Evolutionary conservation across 2,888 invertebrate species (phyloP).

Genomic region (Nephrocerus scutellatus): DNA sequence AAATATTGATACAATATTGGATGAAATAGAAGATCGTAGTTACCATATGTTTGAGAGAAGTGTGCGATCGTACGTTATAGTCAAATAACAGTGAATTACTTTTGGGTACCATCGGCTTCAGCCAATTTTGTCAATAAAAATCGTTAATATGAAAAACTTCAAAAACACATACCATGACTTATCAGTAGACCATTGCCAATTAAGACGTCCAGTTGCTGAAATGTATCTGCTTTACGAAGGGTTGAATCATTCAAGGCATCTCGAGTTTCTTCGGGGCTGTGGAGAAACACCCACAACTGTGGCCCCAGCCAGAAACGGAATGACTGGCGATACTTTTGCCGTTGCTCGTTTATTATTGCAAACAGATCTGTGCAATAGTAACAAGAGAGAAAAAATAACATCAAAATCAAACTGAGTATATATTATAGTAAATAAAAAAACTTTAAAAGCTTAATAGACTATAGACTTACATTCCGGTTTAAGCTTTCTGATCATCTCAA

Average conservation of each 20-base stretch:
- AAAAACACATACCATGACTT: slow-evolving; percentile 32
- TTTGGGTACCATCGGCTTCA: no score
- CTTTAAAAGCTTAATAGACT: neutral
- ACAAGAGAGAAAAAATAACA: neutral
- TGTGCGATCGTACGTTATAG: no score
- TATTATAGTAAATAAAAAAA: neutral
- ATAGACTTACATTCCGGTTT: slow-evolving; percentile 37
- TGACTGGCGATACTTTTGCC: slow-evolving; percentile 31
- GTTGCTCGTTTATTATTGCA: slow-evolving; percentile 30
- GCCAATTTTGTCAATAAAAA: slow-evolving; percentile 1
- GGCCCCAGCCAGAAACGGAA: slow-evolving; percentile 43
- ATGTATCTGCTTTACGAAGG: slow-evolving; percentile 35
- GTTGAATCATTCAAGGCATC: slow-evolving; percentile 37
- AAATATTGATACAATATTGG: no score
- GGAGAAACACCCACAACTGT: slow-evolving; percentile 41
- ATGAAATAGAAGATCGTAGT: no score
- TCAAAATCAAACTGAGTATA: neutral
- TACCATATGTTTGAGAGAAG: no score
- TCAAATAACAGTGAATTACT: no score
- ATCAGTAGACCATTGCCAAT: slow-evolving; percentile 42
- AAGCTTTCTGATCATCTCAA: slow-evolving; percentile 39
- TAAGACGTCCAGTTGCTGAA: slow-evolving; percentile 34
- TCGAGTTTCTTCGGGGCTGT: slow-evolving; percentile 37
- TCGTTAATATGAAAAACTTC: neutral
- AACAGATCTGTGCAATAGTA: slow-evolving; percentile 30